Conservation (phyloP, 1,140 invertebrate genomes). For the Matsumurasca onukii region DNA sequence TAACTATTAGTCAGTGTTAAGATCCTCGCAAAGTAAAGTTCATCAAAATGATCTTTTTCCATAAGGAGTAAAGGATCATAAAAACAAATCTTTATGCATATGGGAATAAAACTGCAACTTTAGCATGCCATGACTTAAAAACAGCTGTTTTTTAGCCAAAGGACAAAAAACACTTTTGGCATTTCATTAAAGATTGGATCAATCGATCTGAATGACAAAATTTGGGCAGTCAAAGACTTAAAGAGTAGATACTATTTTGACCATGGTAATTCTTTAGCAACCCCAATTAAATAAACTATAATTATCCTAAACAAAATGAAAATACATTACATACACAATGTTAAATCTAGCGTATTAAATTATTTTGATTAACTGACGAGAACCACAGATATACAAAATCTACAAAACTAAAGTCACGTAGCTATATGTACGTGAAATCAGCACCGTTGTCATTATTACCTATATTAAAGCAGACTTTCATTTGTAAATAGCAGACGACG, state of each 20-base stretch:
- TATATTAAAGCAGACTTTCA: slow-evolving; percentile 22
- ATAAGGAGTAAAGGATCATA: no score
- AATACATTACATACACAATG: background rate
- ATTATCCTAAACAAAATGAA: background rate
- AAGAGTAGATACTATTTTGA: background rate
- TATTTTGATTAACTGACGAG: slow-evolving; percentile 9
- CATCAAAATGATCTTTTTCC: no score
- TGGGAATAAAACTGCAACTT: no score
- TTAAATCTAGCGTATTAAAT: background rate
- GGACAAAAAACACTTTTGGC: background rate
- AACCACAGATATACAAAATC: background rate
- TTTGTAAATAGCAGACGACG: background rate
- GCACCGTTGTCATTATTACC: slow-evolving; percentile 2
- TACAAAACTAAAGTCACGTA: slow-evolving; percentile 7
- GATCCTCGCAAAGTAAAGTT: no score
- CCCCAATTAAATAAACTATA: background rate
- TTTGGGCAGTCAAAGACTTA: background rate
- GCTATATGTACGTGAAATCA: no score
- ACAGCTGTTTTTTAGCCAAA: no score
- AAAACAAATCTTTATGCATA: no score
- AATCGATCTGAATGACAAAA: background rate
- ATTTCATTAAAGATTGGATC: background rate
- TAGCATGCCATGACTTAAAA: no score
- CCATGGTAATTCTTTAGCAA: background rate
- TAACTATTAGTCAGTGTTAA: no score